phyloP scores from a whole-genome alignment of 2,113 vertebrate species.

The Ceyx melanurus region DNA sequence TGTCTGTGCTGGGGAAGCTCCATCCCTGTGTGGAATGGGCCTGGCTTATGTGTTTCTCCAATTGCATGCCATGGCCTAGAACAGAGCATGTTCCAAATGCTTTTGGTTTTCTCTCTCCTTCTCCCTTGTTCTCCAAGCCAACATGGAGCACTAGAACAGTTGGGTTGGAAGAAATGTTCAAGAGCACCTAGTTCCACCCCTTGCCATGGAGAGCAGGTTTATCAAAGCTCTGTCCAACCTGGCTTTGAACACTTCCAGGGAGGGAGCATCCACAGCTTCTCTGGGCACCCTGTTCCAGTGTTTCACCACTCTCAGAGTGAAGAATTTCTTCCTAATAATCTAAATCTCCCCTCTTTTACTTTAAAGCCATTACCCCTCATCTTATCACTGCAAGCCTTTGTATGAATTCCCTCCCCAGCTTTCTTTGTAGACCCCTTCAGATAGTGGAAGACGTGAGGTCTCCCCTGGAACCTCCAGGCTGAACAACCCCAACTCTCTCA shows the following conservation, averaged over 20 bases:
- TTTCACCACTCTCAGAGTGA: too few relatives aligned
- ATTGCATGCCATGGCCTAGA: background rate
- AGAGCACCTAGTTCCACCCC: background rate
- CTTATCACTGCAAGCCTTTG: background rate
- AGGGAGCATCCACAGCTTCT: background rate
- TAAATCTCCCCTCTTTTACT: background rate
- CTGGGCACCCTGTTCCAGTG: background rate
- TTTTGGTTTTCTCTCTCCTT: background rate
- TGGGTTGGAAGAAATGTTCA: background rate
- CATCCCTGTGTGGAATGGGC: fast-evolving
- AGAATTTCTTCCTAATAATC: background rate
- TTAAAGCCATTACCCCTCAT: background rate
- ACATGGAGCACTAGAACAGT: background rate
- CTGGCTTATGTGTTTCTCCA: background rate
- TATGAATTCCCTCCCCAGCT: background rate
- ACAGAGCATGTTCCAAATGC: background rate
- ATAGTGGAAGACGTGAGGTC: background rate
- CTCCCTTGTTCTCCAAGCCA: background rate
- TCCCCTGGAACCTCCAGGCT: background rate
- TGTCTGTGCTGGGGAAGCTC: fast-evolving
- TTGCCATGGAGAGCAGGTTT: background rate
- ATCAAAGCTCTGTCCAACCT: background rate
- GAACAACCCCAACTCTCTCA: background rate
- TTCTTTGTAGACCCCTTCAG: background rate
- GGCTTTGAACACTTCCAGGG: background rate